Evolutionary conservation across 2,888 invertebrate species (phyloP), one percentile per base, ranked within the genome.

Genomic region (Caenorhabditis japonica): DNA sequence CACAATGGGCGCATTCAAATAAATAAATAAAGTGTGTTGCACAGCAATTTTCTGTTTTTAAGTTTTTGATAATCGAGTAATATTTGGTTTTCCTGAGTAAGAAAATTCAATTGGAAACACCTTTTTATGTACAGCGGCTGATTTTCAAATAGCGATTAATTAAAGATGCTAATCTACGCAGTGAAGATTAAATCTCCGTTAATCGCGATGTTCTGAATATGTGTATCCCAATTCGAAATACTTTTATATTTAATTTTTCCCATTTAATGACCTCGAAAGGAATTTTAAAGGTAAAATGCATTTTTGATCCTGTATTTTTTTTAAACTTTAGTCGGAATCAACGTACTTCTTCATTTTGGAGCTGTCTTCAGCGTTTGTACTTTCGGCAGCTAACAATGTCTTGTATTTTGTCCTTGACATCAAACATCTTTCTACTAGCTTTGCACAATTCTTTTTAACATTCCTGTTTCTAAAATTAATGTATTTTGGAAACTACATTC

Each of bases 331-430:
- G 72, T 38, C 49, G 3, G 60, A 71, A 41, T 52, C 51, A 8
- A 43, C 43, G 0, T 79, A 79, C 39, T 77, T 60, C 53, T 80
- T 73, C 51, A 13, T 73, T 0, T 74, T 83, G 13, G 82, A 85
- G 55, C 53, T 86, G 1, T 72, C 79, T 7, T 77, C 84, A 7
- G 79, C 81, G 0, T 86, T 85, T 41, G 76, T 85, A 66, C 76
- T 85, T 17, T 85, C 85, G 1, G 85, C 85, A 0, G 84, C 85
- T 12, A 84, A 85, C 61, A 85, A 85, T 61, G 85, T 83, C 3
- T 71, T 85, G n/a, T 85, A 73, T 43, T 85, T 83, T 44, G 85
- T 86, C 15, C 55, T 85, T 17, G 84, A 84, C 44, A 76, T 82
- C 36, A 76, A 82, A 13, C 69, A 80, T 13, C 71, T 81, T 3